Evolutionary conservation across 1,140 invertebrate species (phyloP).

Genomic region (Hycleus phaleratus): DNA sequence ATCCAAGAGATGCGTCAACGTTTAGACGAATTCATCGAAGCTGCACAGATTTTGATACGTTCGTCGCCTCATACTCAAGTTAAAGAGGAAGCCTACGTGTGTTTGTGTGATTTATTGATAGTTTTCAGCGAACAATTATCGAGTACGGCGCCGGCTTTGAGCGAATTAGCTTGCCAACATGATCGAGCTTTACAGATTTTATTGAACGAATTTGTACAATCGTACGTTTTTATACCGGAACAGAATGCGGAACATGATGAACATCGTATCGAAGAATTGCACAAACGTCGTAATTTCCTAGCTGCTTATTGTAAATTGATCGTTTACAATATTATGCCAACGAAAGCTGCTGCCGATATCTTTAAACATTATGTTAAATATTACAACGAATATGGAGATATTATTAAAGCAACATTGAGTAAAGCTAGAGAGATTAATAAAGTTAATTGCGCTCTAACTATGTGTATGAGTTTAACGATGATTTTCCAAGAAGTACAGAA

Average conservation of each 20-base stretch:
- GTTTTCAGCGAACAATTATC: constrained; percentile 84
- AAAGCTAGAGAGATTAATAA: constrained; percentile 98
- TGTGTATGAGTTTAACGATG: constrained; percentile 84
- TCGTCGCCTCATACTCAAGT: constrained; percentile 33
- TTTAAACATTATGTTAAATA: constrained; percentile 98
- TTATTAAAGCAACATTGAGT: constrained; percentile 93
- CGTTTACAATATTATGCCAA: constrained; percentile 93
- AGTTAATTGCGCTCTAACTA: constrained; percentile 89
- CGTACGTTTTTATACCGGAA: constrained; percentile 73
- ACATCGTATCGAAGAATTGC: constrained; percentile 89
- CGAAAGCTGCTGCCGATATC: constrained; percentile 85
- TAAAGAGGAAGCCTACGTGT: constrained; percentile 66
- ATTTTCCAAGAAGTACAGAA: constrained; percentile 64
- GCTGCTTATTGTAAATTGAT: constrained; percentile 96
- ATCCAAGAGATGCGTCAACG: constrained; percentile 34
- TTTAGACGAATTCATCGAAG: constrained; percentile 37
- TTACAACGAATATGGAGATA: constrained; percentile 99
- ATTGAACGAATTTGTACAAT: constrained; percentile 85
- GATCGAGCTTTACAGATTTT: constrained; percentile 71
- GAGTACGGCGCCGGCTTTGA: constrained; percentile 50
- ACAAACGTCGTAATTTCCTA: constrained; percentile 91
- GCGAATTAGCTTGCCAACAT: constrained; percentile 74
- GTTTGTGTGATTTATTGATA: constrained; percentile 92
- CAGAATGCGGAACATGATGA: constrained; percentile 65
- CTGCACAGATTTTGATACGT: constrained; percentile 34